phyloP scores from a whole-genome alignment of 1,140 invertebrate species.

The Nasonia vitripennis region DNA sequence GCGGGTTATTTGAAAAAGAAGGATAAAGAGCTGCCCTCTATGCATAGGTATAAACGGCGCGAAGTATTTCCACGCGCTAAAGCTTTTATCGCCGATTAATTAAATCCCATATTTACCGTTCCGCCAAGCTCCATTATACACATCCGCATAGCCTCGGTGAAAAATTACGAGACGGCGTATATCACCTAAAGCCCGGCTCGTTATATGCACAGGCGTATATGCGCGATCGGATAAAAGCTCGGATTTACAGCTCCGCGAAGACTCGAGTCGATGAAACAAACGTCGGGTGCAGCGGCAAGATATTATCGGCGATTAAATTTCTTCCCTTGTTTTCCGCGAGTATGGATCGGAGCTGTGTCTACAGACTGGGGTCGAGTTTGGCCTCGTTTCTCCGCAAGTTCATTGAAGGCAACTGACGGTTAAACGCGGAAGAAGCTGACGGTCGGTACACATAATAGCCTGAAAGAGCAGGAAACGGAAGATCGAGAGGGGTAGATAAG shows the following conservation, averaged over 20 bases:
- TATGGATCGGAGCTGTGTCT: background rate
- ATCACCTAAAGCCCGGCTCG: no score
- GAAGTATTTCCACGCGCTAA: background rate
- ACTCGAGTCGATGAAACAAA: background rate
- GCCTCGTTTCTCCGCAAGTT: slow-evolving; percentile 22
- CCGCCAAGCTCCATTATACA: background rate
- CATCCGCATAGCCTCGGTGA: background rate
- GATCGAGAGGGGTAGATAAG: background rate
- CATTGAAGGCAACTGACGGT: slow-evolving; percentile 11
- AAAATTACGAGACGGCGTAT: background rate
- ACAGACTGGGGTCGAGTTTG: slow-evolving; percentile 12
- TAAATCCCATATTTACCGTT: background rate
- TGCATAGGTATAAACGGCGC: no score
- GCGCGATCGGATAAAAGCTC: background rate
- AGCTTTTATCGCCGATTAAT: slow-evolving; percentile 10
- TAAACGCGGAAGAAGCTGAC: slow-evolving; percentile 16
- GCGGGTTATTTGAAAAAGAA: background rate
- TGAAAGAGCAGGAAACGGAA: background rate
- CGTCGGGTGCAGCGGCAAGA: background rate
- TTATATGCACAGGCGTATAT: background rate
- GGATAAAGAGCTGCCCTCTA: background rate
- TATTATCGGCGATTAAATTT: slow-evolving; percentile 18
- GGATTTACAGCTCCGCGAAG: slow-evolving; percentile 4
- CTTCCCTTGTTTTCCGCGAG: background rate
- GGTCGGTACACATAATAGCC: background rate